Percentiles rank a stretch among this genome's conserved stretches.
Conservation (phyloP, 2,888 invertebrate genomes). For the Autographa gamma region DNA sequence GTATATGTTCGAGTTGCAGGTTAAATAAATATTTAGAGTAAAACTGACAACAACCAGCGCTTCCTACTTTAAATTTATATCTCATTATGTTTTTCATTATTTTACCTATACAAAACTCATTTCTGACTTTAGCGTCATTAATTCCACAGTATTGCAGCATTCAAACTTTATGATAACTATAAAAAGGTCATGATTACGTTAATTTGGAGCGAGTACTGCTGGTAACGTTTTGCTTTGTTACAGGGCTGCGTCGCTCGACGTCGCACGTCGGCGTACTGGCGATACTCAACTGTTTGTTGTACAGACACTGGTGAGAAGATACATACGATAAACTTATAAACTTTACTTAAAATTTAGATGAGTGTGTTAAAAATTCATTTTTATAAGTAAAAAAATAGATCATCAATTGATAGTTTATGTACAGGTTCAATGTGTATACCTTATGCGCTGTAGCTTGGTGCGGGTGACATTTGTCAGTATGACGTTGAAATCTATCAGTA, state of each 20-base stretch:
- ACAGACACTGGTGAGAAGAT: constrained; percentile 74
- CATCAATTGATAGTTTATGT: neutral
- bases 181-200: constrained; percentile 34
- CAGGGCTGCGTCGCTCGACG: constrained; percentile 72
- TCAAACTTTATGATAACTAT: constrained; percentile 43
- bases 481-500: no score
- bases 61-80: constrained; percentile 14
- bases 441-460: no score
- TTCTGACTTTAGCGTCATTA: constrained; percentile 18
- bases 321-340: neutral
- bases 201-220: constrained; percentile 27
- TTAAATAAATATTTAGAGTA: neutral
- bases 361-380: no score
- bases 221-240: constrained; percentile 58
- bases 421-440: neutral
- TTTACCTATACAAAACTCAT: constrained; percentile 24
- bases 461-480: no score
- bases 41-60: no score
- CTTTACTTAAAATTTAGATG: no score
- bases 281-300: constrained; percentile 74
- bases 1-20: neutral
- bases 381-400: no score
- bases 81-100: constrained; percentile 10
- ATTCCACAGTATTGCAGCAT: constrained; percentile 29
- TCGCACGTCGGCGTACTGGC: constrained; percentile 68